Conservation (phyloP, 2,888 invertebrate species). For the Tipula confusa region DNA sequence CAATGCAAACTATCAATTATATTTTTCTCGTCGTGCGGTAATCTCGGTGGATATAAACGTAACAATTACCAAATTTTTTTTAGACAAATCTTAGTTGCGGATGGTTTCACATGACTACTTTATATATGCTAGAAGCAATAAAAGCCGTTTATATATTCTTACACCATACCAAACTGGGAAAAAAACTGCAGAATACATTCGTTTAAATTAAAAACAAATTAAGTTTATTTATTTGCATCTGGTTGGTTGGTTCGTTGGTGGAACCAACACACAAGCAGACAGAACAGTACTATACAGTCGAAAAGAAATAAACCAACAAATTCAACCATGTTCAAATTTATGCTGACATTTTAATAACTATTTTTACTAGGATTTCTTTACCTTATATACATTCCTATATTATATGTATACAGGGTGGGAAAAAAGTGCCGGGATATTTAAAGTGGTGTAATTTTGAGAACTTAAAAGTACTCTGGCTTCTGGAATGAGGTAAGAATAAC, state of each 20-base stretch:
- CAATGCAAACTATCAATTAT: neutral
- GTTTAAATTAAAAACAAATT: constrained; percentile 25
- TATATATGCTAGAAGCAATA: neutral
- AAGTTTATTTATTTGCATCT: constrained; percentile 3
- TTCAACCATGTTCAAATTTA: constrained; percentile 25
- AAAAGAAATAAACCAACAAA: neutral
- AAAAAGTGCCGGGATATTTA: too few relatives aligned
- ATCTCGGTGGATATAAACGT: neutral
- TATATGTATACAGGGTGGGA: too few relatives aligned
- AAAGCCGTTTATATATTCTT: neutral
- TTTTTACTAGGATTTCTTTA: neutral
- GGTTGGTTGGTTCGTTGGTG: constrained; percentile 3
- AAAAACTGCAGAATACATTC: neutral
- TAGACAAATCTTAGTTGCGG: neutral
- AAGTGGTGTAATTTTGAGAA: too few relatives aligned
- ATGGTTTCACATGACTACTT: neutral
- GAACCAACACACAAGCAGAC: neutral
- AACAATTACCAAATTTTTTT: constrained; percentile 8
- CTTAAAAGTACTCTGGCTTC: too few relatives aligned
- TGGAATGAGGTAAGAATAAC: too few relatives aligned
- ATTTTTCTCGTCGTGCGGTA: neutral
- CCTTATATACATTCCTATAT: neutral
- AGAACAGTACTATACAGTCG: neutral
- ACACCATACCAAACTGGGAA: neutral
- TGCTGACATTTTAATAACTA: constrained; percentile 25